Percentiles rank a stretch among this genome's conserved stretches.
Evolutionary conservation across 2,888 invertebrate species (phyloP).

Genomic region (Bembecia ichneumoniformis): DNA sequence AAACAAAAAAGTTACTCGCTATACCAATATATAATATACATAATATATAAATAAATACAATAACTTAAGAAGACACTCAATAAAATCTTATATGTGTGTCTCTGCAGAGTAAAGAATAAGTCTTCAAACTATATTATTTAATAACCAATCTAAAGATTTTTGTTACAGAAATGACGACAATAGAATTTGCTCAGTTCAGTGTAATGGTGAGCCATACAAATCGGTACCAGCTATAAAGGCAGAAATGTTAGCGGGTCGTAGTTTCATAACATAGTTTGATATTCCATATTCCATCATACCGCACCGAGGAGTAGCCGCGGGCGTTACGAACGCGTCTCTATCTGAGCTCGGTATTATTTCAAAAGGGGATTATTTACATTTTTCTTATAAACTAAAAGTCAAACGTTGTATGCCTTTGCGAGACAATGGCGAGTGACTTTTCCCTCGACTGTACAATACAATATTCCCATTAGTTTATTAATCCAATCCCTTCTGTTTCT

Average conservation of each 20-base stretch:
- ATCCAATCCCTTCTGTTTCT: neutral
- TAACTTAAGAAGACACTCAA: too few relatives aligned
- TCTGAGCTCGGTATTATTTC: neutral
- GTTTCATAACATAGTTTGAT: slow-evolving; percentile 3
- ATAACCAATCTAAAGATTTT: too few relatives aligned
- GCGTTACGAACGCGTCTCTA: slow-evolving; percentile 3
- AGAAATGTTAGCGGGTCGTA: slow-evolving; percentile 3
- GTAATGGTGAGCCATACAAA: neutral
- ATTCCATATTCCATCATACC: slow-evolving; percentile 8
- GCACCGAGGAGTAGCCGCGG: slow-evolving; percentile 3
- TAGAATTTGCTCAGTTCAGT: too few relatives aligned
- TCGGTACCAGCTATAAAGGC: slow-evolving; percentile 1
- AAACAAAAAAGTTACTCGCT: too few relatives aligned
- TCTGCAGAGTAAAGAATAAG: too few relatives aligned
- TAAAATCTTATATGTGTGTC: too few relatives aligned
- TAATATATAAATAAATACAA: too few relatives aligned
- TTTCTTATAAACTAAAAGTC: neutral
- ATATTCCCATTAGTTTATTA: neutral
- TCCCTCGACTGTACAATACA: neutral
- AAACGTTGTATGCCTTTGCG: neutral
- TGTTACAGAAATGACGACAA: too few relatives aligned
- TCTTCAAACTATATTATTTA: too few relatives aligned
- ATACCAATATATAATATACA: too few relatives aligned
- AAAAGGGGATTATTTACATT: neutral
- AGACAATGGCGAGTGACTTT: too few relatives aligned